Conservation (phyloP, 2,888 invertebrate genomes). For the Acrobeloides nanus region DNA sequence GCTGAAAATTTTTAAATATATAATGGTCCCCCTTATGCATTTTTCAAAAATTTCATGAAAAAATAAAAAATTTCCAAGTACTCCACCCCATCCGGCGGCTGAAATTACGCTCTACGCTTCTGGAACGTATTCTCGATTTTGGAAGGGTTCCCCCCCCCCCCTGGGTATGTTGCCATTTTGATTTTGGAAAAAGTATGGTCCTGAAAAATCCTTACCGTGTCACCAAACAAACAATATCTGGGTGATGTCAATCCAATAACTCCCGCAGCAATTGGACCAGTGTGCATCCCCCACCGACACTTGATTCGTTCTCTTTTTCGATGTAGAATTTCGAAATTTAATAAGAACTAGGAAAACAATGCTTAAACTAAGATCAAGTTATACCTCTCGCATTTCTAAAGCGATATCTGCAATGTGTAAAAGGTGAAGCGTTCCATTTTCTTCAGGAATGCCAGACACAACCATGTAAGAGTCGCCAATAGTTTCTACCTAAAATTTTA, state of each 20-base stretch:
- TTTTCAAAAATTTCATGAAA: slow-evolving; percentile 6
- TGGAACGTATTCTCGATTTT: background rate
- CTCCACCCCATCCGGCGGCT: no score
- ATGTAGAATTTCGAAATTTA: slow-evolving; percentile 40
- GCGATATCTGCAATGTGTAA: slow-evolving; percentile 42
- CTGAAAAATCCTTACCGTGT: slow-evolving; percentile 31
- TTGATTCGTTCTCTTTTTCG: slow-evolving; percentile 29
- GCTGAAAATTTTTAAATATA: no score
- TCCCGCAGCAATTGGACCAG: slow-evolving; percentile 42
- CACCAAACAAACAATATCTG: slow-evolving; percentile 51
- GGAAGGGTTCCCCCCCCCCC: no score
- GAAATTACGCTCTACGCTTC: background rate
- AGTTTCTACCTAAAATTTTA: slow-evolving; percentile 50
- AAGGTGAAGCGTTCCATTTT: slow-evolving; percentile 44
- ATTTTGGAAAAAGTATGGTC: background rate
- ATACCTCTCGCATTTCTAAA: slow-evolving; percentile 40
- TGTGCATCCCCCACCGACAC: slow-evolving; percentile 48
- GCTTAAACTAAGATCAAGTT: slow-evolving; percentile 5
- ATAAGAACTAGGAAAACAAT: slow-evolving; percentile 39
- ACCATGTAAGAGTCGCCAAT: slow-evolving; percentile 52
- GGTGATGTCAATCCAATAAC: slow-evolving; percentile 53
- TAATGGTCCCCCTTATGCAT: no score
- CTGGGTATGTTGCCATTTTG: no score
- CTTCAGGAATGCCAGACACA: slow-evolving; percentile 47
- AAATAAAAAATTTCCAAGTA: no score